Base-by-base conservation (phyloP, 2,888 invertebrate species). In the Calameuta filiformis region DNA sequence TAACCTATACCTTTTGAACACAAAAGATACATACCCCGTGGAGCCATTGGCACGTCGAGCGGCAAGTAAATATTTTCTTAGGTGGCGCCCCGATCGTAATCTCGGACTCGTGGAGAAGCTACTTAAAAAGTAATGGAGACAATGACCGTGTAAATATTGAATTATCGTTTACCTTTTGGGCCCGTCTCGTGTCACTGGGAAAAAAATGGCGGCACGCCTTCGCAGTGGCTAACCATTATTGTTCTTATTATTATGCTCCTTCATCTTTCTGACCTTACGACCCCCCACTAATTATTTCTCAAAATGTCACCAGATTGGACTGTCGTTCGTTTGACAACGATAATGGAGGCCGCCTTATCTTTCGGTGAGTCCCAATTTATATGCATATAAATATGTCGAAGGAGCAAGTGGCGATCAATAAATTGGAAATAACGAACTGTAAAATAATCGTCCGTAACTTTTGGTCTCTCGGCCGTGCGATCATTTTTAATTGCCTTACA, bases 31-130 rank as follows among this genome's bases (percentile, higher is more conserved):
- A 11, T 33, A 15, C 31, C 31, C 71, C 31, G n/a, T 71, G 30
- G 31, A 71, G 33, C 71, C 31, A 71, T 71, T 33, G 33, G 71
- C 71, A 15, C 30, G 33, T 71, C 71, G 40, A 69, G 79, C 82
- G 79, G 79, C 83, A 83, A 81, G 81, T 83, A 85, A 87, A 87
- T 87, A 86, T 87, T 88, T 85, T 85, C 81, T 87, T 87, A 87
- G 87, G 86, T 76, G 76, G 33, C 73, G 79, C 40, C 40, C 40
- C 6, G 40, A 40, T 40, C 40, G 40, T 40, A 68, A 30, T 75
- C 69, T 75, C 71, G 73, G 15, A 56, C 77, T 77, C n/a, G 69
- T 31, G 73, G 69, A 79, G 77, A 69, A 69, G 76, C 77, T 80
- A 79, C 79, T 81, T 78, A 76, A 80, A 79, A 81, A 76, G 77